Conservation (phyloP, 2,888 invertebrate genomes). For the Drosophila meridionalis region DNA sequence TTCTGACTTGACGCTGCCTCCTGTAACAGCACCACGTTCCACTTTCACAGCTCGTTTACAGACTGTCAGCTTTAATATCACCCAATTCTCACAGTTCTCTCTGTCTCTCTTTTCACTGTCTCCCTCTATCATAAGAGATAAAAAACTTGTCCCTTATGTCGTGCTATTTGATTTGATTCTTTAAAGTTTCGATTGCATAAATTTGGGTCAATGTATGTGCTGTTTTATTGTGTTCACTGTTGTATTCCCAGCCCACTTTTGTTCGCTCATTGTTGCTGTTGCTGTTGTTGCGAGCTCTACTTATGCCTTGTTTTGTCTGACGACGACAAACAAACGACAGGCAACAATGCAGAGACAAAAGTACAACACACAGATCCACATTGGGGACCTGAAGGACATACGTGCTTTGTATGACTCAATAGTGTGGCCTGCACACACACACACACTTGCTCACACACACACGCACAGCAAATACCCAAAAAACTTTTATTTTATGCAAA, state of each 20-base stretch:
- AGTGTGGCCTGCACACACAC: constrained; percentile 27
- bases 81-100: constrained; percentile 26
- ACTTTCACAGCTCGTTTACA: constrained; percentile 24
- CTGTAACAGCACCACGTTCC: not conserved
- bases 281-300: constrained; percentile 5
- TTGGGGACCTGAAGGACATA: constrained; percentile 51
- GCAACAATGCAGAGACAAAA: constrained; percentile 53
- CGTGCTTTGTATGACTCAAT: constrained; percentile 75
- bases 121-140: constrained; percentile 8
- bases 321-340: constrained; percentile 63
- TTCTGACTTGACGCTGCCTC: constrained; percentile 2
- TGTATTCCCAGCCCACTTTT: constrained; percentile 8
- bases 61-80: constrained; percentile 37
- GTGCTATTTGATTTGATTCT: constrained; percentile 56
- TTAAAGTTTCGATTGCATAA: constrained; percentile 68
- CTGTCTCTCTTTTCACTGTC: not conserved
- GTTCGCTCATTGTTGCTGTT: constrained; percentile 16
- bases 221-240: constrained; percentile 46
- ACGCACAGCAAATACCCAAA: constrained; percentile 30
- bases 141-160: constrained; percentile 38
- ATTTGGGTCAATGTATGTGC: constrained; percentile 69
- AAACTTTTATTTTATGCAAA: constrained; percentile 77
- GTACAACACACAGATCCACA: constrained; percentile 46
- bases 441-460: constrained; percentile 1
- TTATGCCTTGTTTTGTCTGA: constrained; percentile 46